phyloP scores from a whole-genome alignment of 1,140 invertebrate species.

The Drosophila murphyi region DNA sequence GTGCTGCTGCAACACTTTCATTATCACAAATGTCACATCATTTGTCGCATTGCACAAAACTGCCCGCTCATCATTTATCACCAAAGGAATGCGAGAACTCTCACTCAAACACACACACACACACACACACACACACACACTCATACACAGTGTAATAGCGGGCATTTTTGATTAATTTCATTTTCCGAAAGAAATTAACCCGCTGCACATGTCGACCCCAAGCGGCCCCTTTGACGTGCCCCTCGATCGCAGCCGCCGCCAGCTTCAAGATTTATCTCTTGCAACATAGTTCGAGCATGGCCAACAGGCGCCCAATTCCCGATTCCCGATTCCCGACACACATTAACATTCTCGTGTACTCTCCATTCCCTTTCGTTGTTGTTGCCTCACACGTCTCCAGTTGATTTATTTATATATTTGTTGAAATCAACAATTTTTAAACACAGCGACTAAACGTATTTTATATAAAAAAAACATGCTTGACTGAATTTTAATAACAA shows the following conservation, averaged over 20 bases:
- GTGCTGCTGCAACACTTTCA: slow-evolving; percentile 73
- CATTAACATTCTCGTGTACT: not conserved
- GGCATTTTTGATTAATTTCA: slow-evolving; percentile 82
- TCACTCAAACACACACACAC: slow-evolving; percentile 21
- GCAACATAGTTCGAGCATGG: slow-evolving; percentile 69
- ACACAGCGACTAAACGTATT: not conserved
- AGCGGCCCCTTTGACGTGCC: slow-evolving; percentile 72
- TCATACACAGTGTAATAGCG: slow-evolving; percentile 39
- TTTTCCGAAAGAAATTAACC: slow-evolving; percentile 84
- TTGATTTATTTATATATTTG: slow-evolving; percentile 73
- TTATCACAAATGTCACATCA: slow-evolving; percentile 82
- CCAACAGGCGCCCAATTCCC: slow-evolving; percentile 36
- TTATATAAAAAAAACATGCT: not conserved
- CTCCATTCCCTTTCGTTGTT: slow-evolving; percentile 5
- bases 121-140: slow-evolving; percentile 22
- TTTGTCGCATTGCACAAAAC: slow-evolving; percentile 80
- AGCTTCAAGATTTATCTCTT: slow-evolving; percentile 76
- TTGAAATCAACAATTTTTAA: slow-evolving; percentile 20
- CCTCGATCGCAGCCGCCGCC: slow-evolving; percentile 40
- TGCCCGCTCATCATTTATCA: slow-evolving; percentile 81
- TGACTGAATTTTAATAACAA: too few species aligned
- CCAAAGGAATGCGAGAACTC: slow-evolving; percentile 64
- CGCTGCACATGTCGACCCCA: slow-evolving; percentile 72
- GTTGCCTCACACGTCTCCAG: slow-evolving; percentile 20
- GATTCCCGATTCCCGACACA: not conserved